phyloP scores from a whole-genome alignment of 2,113 vertebrate genomes.

The Hyla sarda region DNA sequence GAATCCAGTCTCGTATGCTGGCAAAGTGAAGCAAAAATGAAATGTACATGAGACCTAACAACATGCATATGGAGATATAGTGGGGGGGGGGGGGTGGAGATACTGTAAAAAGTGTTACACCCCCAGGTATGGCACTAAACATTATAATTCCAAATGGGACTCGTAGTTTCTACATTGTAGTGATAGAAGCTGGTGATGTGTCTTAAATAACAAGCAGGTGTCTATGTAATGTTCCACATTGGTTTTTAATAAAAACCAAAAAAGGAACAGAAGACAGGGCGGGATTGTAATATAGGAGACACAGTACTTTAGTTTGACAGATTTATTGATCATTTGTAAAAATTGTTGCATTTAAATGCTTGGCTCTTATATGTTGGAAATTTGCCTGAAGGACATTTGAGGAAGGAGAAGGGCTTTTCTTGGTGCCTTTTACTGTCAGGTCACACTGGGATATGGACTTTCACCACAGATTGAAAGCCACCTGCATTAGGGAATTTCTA shows the following conservation, averaged over 20 bases:
- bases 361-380: neutral
- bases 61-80: too few relatives aligned
- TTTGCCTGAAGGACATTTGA: neutral
- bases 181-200: neutral
- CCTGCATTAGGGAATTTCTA: neutral
- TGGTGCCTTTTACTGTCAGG: neutral
- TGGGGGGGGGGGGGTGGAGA: neutral
- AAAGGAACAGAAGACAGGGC: neutral
- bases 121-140: neutral
- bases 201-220: neutral
- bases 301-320: neutral
- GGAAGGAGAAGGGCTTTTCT: neutral
- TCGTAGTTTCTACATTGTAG: neutral
- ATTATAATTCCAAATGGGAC: neutral
- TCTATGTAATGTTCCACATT: neutral
- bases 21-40: too few relatives aligned
- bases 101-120: neutral
- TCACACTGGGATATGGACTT: neutral
- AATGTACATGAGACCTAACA: too few relatives aligned
- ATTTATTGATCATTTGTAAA: neutral
- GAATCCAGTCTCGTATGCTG: too few relatives aligned
- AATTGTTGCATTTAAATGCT: neutral
- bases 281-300: neutral
- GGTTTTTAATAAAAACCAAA: neutral
- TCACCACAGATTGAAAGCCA: neutral